Base-by-base conservation (phyloP, 2,797 vertebrate genomes). In the Euphonia xanthogaster region DNA sequence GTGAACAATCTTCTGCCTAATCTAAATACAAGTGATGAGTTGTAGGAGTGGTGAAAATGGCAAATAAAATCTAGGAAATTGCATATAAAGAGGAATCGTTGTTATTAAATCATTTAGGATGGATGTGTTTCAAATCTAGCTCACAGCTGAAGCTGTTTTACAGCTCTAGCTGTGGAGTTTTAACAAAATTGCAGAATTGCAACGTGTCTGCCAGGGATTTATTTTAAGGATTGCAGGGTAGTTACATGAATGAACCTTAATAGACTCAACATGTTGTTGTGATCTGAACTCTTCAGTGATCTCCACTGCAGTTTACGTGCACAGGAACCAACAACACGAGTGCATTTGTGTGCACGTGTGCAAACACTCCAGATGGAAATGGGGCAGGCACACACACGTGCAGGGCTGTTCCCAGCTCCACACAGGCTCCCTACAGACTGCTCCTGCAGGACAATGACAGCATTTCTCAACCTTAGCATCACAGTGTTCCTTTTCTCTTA, bases 31-130 rank as follows among this genome's bases (percentile, higher is more conserved):
- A 92, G 84, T 83, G 86, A 91, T 68, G 94, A 95, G 84, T 94
- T 94, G 86, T 77, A 89, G 62, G 61, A 77, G 72, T 71, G 66
- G 91, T 90, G 90, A 93, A 94, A 96, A 94, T 77, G 86, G 87
- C 92, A 95, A 96, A 96, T 93, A 96, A 96, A 96, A 89, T 91
- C 67, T 92, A 79, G 75, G 90, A 92, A 95, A 94, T 66, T 90
- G 89, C 82, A 88, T 92, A 91, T 91, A 91, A 96, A 92, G 75
- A 92, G 78, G 75, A 94, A 92, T 91, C 1, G 4, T 72, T 91
- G 91, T 77, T 94, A 94, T 92, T 95, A 96, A 94, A 96, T 88
- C 87, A 92, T 93, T 92, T 85, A 89, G 89, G 54, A 86, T 51
- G 92, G 62, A 70, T 77, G 35, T 93, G 94, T 90, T 96, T 95